Percentiles rank a stretch among this genome's conserved stretches.
These are phyloP conservation scores for Podiceps cristatus DNA, from an alignment of 2,113 vertebrate species.

Conservation along the genomic window DNA sequence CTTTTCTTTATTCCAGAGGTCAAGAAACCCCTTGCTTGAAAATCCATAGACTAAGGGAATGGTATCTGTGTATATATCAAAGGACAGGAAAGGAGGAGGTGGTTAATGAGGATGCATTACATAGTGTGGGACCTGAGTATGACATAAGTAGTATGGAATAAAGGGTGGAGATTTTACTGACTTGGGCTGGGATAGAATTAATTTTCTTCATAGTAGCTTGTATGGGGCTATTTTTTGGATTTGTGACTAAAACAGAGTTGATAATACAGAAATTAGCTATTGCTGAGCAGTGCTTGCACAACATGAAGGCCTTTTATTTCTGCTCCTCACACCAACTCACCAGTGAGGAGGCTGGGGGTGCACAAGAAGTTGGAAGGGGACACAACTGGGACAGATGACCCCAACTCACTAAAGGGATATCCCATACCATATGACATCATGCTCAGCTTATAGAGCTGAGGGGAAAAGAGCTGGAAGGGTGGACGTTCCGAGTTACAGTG, in stretches of 20 bases:
- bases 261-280: neutral
- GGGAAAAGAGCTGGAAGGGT: neutral
- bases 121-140: neutral
- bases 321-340: neutral
- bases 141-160: neutral
- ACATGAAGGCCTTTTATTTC: neutral
- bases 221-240: neutral
- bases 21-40: neutral
- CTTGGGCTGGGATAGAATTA: neutral
- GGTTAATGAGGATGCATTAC: neutral
- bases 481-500: accelerated
- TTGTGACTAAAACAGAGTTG: neutral
- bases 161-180: neutral
- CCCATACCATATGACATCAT: accelerated
- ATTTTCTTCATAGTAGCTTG: neutral
- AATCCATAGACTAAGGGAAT: neutral
- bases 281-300: neutral
- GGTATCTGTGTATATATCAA: neutral
- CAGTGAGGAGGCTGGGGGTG: neutral
- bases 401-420: neutral
- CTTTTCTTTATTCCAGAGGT: neutral
- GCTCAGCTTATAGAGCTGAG: neutral
- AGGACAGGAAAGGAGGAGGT: neutral
- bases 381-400: neutral
- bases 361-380: neutral